Evolutionary conservation across 2,113 vertebrate species (phyloP), one percentile per base, ranked within the genome.

Genomic region (Thinocorus orbignyianus): DNA sequence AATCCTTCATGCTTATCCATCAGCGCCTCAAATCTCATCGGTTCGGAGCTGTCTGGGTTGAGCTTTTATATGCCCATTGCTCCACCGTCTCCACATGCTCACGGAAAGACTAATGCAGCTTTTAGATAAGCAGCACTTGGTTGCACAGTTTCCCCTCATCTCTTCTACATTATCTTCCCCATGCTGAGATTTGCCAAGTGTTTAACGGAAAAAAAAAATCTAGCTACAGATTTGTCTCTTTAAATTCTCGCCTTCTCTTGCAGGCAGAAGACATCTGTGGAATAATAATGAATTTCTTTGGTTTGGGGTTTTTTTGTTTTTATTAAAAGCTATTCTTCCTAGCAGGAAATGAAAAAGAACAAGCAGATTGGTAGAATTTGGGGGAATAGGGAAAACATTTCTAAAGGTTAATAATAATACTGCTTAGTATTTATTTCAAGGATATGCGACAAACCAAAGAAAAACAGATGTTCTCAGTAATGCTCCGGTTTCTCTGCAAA

Each of bases 321-420:
- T 96, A 95, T 92, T 96, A 96, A 95, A 96, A 94, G 93, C 93
- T 92, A 95, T 95, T 97, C 93, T 94, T 96, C 68, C 93, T 89
- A 93, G 88, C 95, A 97, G 96, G 95, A 97, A 96, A 97, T 96
- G 95, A 97, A 92, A 97, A 95, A 94, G 91, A 96, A 93, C 91
- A 86, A 95, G 57, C 95, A 96, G 95, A 94, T 81, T 72, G 86
- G 61, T 71, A 96, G 92, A 95, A 94, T 93, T 61, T 71, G 51
- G 80, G 61, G 52, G 65, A 95, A 95, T 9, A 95, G 88, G 86
- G 93, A 92, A 96, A 96, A 91, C 77, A 74, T 93, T 95, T 96
- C 77, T 93, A 86, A 92, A 94, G 92, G 90, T 96, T 94, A 95
- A 88, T 81, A 95, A 60, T 95, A 96, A 90, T 86, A 92, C 71